phyloP scores from a whole-genome alignment of 2,797 vertebrate genomes.

The Eidolon dupreanum region DNA sequence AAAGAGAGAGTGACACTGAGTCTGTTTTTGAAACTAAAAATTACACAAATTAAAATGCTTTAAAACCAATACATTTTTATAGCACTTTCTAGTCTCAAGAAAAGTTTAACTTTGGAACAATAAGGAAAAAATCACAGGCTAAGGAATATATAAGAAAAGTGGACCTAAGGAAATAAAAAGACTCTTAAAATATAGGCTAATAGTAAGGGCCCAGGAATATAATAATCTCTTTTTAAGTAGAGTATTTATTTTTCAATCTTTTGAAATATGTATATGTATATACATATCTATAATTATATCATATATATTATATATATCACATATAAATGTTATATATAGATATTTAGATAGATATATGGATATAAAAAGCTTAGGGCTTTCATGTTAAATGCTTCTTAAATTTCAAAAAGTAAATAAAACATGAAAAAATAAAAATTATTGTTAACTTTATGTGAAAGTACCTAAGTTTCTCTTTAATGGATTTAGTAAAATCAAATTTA shows the following conservation, averaged over 20 bases:
- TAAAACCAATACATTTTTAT: not conserved
- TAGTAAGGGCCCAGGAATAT: not conserved
- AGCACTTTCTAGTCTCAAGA: not conserved
- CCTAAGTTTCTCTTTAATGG: not conserved
- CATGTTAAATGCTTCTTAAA: not conserved
- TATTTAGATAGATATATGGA: not conserved
- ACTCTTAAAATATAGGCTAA: not conserved
- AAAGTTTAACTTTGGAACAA: not conserved
- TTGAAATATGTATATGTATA: not conserved
- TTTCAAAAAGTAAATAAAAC: slow-evolving; percentile 24
- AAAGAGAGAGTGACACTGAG: not conserved
- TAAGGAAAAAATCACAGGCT: not conserved
- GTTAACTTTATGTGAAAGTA: not conserved
- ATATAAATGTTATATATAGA: not conserved
- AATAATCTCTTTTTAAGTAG: not conserved
- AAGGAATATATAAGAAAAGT: not conserved
- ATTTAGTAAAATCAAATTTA: not conserved
- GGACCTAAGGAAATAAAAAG: not conserved
- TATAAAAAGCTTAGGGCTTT: not conserved
- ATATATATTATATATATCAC: no score
- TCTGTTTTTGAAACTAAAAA: not conserved
- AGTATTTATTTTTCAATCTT: not conserved
- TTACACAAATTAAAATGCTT: not conserved
- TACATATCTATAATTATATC: not conserved
- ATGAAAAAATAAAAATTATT: not conserved